Evolutionary conservation across 2,797 vertebrate genomes (phyloP).

Genomic region (Acanthornis magna): DNA sequence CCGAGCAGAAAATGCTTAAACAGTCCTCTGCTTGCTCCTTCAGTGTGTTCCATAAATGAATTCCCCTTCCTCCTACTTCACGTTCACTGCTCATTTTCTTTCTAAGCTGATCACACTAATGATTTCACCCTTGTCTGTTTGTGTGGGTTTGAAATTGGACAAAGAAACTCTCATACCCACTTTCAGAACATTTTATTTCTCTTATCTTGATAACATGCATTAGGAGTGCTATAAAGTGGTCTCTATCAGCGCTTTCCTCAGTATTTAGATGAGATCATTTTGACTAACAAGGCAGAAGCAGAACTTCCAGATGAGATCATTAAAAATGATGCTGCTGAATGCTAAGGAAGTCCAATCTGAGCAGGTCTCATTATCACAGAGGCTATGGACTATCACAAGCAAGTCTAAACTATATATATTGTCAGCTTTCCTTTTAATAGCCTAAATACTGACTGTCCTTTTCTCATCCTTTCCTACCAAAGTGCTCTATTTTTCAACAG

Average conservation of each 20-base stretch:
- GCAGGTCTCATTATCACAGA: neutral
- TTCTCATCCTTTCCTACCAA: neutral
- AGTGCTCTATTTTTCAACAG: neutral
- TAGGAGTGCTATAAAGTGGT: neutral
- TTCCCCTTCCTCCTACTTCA: neutral
- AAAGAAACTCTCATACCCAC: neutral
- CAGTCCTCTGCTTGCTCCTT: neutral
- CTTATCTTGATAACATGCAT: neutral
- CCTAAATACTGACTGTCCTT: neutral
- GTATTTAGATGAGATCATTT: constrained; percentile 12
- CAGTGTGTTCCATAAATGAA: neutral
- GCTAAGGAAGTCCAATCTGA: neutral
- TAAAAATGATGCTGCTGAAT: neutral
- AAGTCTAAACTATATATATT: neutral
- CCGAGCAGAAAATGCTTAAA: neutral
- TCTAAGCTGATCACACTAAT: neutral
- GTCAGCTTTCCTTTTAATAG: neutral
- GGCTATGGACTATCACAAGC: neutral
- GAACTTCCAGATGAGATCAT: constrained; percentile 5
- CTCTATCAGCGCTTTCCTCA: neutral
- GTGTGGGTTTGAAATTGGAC: neutral
- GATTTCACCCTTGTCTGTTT: neutral
- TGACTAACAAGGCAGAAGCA: neutral
- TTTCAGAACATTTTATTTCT: neutral
- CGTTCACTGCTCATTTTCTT: neutral